A percentile compares a stretch with the other conserved stretches of the same genome.
Conservation (phyloP, 2,113 vertebrate genomes). For the Salminus brasiliensis region DNA sequence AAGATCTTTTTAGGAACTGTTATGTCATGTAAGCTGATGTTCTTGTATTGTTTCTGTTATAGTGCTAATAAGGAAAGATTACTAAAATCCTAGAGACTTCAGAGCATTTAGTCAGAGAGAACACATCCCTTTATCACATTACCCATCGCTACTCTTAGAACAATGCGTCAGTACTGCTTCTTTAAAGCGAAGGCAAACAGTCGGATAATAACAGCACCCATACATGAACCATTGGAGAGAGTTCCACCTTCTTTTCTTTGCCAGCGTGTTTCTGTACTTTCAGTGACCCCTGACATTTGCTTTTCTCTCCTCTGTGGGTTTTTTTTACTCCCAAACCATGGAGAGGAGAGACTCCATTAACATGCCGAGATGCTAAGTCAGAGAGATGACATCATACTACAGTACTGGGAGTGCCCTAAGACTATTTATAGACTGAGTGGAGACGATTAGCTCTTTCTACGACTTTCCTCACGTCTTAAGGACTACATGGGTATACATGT, state of each 20-base stretch:
- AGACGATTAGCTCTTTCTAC: slow-evolving; percentile 9
- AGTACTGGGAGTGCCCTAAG: slow-evolving; percentile 29
- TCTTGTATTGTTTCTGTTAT: not conserved
- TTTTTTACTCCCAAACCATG: slow-evolving; percentile 8
- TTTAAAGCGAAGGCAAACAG: not conserved
- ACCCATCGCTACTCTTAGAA: not conserved
- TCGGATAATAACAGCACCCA: not conserved
- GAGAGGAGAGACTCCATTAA: slow-evolving; percentile 1
- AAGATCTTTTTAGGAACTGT: too few relatives aligned
- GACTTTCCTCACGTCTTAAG: not conserved
- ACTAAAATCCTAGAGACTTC: not conserved
- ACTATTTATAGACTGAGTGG: slow-evolving; percentile 31
- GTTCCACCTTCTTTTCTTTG: not conserved
- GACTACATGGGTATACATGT: not conserved
- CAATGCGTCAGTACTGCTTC: not conserved
- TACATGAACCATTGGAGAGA: not conserved
- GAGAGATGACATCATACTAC: slow-evolving; percentile 42
- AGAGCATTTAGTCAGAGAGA: not conserved
- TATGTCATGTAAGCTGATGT: not conserved
- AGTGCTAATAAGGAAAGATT: not conserved
- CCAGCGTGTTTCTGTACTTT: not conserved
- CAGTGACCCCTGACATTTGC: not conserved
- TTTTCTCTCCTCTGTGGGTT: not conserved
- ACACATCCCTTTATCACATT: not conserved
- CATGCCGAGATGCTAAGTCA: slow-evolving; percentile 47